phyloP scores from a whole-genome alignment of 2,888 invertebrate species.

The Eupithecia subumbrata region DNA sequence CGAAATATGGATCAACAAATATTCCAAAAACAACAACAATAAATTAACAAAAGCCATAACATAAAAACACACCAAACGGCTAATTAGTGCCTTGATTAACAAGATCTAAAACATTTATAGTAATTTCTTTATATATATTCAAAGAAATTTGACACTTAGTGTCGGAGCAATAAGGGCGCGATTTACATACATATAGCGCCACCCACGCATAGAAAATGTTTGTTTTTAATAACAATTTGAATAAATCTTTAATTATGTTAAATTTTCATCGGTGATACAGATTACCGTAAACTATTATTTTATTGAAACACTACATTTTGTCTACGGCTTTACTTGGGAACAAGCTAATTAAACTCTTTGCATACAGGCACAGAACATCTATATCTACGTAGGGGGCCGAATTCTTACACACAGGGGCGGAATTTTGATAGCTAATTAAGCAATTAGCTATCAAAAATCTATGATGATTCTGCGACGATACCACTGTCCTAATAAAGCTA shows the following conservation, averaged over 20 bases:
- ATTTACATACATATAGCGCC: conserved; percentile 53
- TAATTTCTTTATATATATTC: conserved; percentile 36
- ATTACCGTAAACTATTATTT: conserved; percentile 46
- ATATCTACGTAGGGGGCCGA: too few species aligned
- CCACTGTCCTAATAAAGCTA: too few species aligned
- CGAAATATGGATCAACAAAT: conserved; percentile 24
- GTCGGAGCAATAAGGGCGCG: conserved; percentile 51
- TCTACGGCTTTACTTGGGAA: neutral
- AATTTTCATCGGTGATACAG: conserved; percentile 40
- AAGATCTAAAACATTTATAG: conserved; percentile 30
- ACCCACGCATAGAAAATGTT: conserved; percentile 60
- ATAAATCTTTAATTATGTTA: conserved; percentile 76
- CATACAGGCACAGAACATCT: neutral
- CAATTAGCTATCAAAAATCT: too few species aligned
- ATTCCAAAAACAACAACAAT: conserved; percentile 32
- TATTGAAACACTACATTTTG: neutral
- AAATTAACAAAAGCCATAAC: conserved; percentile 38
- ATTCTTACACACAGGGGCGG: too few species aligned
- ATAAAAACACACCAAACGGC: conserved; percentile 41
- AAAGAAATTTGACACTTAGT: conserved; percentile 55
- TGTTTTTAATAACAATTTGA: conserved; percentile 67
- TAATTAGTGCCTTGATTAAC: conserved; percentile 44
- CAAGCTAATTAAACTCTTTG: neutral
- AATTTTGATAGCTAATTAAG: too few species aligned
- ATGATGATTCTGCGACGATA: too few species aligned